These are phyloP conservation scores for Noturus placidus DNA, from an alignment of 2,113 vertebrate species.

Conservation along the genomic window DNA sequence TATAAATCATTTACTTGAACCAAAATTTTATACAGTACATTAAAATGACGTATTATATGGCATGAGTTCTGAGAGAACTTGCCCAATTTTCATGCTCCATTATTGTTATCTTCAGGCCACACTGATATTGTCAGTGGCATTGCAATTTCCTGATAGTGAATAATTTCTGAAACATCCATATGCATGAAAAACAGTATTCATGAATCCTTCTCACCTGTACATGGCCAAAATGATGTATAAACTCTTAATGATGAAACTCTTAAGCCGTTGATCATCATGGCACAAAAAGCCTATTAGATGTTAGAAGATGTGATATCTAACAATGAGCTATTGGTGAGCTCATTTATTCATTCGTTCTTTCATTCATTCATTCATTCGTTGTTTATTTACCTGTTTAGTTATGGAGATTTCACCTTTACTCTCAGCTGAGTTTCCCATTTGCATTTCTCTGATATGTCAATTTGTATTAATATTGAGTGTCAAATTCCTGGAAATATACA, in stretches of 20 bases:
- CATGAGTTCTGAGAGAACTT: neutral
- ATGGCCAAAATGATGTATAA: neutral
- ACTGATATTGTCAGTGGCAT: neutral
- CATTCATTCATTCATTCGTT: neutral
- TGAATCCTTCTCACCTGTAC: neutral
- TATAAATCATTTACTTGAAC: neutral
- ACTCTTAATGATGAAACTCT: neutral
- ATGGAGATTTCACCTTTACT: neutral
- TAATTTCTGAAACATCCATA: neutral
- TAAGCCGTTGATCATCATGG: neutral
- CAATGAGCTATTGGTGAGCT: neutral
- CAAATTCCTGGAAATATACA: neutral
- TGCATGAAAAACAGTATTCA: neutral
- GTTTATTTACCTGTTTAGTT: neutral
- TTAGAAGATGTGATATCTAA: neutral
- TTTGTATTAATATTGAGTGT: neutral
- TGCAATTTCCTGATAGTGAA: neutral
- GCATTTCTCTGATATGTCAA: neutral
- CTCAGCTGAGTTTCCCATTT: neutral
- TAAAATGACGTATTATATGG: neutral
- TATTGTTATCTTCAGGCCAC: neutral
- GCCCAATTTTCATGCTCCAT: neutral
- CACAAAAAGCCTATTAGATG: neutral
- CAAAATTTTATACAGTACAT: neutral
- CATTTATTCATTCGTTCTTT: neutral